Percentiles rank a stretch among this genome's conserved stretches.
Conservation (phyloP, 2,888 invertebrate species). For the Apomyelois bistriatella region DNA sequence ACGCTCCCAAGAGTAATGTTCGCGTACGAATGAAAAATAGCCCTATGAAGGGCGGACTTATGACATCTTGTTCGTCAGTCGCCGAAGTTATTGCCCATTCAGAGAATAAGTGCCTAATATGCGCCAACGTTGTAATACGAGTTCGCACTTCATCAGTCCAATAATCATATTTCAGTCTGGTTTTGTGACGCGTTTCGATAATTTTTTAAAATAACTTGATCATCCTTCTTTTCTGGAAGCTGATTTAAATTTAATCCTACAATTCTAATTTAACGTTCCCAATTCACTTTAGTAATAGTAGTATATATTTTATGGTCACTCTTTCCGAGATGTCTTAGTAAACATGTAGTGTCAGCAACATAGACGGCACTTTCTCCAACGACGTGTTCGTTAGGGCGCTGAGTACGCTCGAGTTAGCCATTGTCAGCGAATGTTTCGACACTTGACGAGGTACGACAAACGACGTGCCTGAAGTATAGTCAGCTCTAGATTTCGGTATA, state of each 20-base stretch:
- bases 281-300: too few relatives aligned
- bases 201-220: too few relatives aligned
- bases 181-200: background rate
- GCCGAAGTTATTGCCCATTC: background rate
- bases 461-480: background rate
- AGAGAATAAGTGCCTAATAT: background rate
- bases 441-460: background rate
- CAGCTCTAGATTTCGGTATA: background rate
- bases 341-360: background rate
- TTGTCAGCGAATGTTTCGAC: background rate
- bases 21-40: constrained; percentile 1
- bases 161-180: background rate
- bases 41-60: background rate
- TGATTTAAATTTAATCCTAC: too few relatives aligned
- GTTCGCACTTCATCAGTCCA: background rate
- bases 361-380: background rate
- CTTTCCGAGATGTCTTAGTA: too few relatives aligned
- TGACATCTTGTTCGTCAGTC: constrained; percentile 8
- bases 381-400: constrained; percentile 7
- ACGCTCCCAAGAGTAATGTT: background rate
- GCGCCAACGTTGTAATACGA: background rate
- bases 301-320: too few relatives aligned
- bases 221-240: too few relatives aligned
- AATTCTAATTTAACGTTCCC: too few relatives aligned
- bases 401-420: background rate